A percentile compares a stretch with the other conserved stretches of the same genome.
phyloP scores from a whole-genome alignment of 1,140 invertebrate genomes.

The Pararge aegeria region DNA sequence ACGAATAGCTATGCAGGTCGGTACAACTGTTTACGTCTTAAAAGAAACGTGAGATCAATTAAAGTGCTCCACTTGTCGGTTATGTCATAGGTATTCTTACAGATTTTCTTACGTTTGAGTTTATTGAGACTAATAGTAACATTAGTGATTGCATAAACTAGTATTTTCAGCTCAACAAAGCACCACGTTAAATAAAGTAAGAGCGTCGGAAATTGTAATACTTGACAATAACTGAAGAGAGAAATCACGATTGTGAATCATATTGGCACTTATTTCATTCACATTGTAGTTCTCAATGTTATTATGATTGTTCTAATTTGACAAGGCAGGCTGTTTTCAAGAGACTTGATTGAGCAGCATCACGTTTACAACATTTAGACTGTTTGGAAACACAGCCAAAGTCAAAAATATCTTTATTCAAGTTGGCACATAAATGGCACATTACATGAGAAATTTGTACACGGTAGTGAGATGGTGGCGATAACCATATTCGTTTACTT shows the following conservation, averaged over 20 bases:
- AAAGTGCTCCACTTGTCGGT: conserved; percentile 45
- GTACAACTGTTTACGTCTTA: conserved; percentile 27
- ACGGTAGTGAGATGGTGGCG: too few relatives aligned
- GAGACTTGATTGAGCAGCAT: neutral
- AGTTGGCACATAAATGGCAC: too few relatives aligned
- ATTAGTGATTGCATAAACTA: conserved; percentile 11
- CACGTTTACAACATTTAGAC: too few relatives aligned
- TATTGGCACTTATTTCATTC: neutral
- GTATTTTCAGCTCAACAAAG: neutral
- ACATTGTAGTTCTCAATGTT: neutral
- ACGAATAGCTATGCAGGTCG: conserved; percentile 12
- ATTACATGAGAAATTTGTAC: too few relatives aligned
- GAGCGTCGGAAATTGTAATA: neutral
- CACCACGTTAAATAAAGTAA: neutral
- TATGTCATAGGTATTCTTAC: conserved; percentile 21
- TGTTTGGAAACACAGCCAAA: too few relatives aligned
- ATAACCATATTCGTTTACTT: too few relatives aligned
- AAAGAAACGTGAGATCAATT: conserved; percentile 70
- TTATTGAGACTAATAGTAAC: conserved; percentile 16
- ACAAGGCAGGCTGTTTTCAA: neutral
- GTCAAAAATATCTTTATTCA: too few relatives aligned
- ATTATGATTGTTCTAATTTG: neutral
- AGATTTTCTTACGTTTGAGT: conserved; percentile 12
- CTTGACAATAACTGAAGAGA: neutral
- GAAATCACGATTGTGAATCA: neutral